Evolutionary conservation across 1,140 invertebrate species (phyloP).

Genomic region (Aphidius gifuensis): DNA sequence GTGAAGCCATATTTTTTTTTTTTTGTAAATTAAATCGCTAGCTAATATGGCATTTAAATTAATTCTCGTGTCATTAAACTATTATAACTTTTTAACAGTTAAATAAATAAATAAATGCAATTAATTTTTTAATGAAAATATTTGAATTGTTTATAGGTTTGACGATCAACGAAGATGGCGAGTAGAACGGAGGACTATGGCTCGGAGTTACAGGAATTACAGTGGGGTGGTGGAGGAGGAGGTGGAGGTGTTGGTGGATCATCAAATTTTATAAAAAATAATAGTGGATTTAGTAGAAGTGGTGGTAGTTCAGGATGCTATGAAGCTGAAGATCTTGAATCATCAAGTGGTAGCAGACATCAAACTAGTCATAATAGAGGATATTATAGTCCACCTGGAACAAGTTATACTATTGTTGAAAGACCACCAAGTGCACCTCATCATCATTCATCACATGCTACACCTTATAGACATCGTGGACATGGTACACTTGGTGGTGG

Average conservation of each 20-base stretch:
- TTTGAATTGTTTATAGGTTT: slow-evolving; percentile 34
- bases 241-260: slow-evolving; percentile 50
- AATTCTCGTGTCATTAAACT: too few relatives aligned
- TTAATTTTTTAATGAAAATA: too few relatives aligned
- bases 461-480: slow-evolving; percentile 58
- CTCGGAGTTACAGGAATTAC: slow-evolving; percentile 59
- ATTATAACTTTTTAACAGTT: too few relatives aligned
- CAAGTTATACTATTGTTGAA: slow-evolving; percentile 82
- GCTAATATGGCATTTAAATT: too few relatives aligned
- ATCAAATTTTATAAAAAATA: slow-evolving; percentile 46
- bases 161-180: slow-evolving; percentile 44
- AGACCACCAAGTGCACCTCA: slow-evolving; percentile 71
- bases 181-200: slow-evolving; percentile 55
- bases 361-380: slow-evolving; percentile 40
- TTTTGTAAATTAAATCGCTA: too few relatives aligned
- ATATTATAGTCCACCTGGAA: slow-evolving; percentile 63
- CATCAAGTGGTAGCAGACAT: slow-evolving; percentile 36
- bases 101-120: too few relatives aligned
- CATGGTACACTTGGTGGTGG: slow-evolving; percentile 57
- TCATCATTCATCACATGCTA: slow-evolving; percentile 60
- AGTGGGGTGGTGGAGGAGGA: slow-evolving; percentile 51
- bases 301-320: slow-evolving; percentile 41
- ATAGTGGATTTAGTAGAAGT: slow-evolving; percentile 23
- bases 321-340: slow-evolving; percentile 56
- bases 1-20: too few relatives aligned